These are phyloP conservation scores for Macquaria ambigua DNA, from an alignment of 2,113 vertebrate genomes.

Conservation along the genomic window DNA sequence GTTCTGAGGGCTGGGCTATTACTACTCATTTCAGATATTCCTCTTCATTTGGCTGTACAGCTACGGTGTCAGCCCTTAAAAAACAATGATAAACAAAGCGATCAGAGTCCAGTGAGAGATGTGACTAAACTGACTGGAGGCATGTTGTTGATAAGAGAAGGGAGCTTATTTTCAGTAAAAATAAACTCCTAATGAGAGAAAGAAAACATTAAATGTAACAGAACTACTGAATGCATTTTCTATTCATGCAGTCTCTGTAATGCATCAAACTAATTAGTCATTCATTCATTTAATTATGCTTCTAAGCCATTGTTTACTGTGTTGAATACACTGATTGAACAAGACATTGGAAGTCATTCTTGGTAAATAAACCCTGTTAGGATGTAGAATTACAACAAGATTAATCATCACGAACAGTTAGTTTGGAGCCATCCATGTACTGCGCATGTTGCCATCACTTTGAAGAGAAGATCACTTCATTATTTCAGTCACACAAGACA, in stretches of 20 bases:
- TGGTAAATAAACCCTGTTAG: background rate
- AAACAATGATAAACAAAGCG: background rate
- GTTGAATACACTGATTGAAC: constrained; percentile 9
- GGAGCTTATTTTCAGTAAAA: background rate
- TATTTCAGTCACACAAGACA: background rate
- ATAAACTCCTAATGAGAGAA: background rate
- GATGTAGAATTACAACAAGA: constrained; percentile 2
- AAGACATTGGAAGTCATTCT: background rate
- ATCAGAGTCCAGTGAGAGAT: background rate
- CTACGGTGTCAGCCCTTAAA: constrained; percentile 12
- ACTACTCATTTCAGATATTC: constrained; percentile 31
- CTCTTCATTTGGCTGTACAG: constrained; percentile 4
- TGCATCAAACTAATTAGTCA: constrained; percentile 11
- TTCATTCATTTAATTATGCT: constrained; percentile 4
- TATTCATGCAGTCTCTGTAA: background rate
- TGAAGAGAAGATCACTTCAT: constrained; percentile 20
- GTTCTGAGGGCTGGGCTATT: background rate
- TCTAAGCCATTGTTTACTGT: constrained; percentile 1
- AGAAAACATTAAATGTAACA: background rate
- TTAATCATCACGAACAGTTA: background rate
- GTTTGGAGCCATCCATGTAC: background rate
- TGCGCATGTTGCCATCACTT: background rate
- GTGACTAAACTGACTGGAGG: background rate
- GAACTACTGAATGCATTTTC: background rate
- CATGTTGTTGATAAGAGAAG: background rate